A percentile compares a stretch with the other conserved stretches of the same genome.
Evolutionary conservation across 2,113 vertebrate species (phyloP).

Genomic region (Rhegmatorhina hoffmannsi): DNA sequence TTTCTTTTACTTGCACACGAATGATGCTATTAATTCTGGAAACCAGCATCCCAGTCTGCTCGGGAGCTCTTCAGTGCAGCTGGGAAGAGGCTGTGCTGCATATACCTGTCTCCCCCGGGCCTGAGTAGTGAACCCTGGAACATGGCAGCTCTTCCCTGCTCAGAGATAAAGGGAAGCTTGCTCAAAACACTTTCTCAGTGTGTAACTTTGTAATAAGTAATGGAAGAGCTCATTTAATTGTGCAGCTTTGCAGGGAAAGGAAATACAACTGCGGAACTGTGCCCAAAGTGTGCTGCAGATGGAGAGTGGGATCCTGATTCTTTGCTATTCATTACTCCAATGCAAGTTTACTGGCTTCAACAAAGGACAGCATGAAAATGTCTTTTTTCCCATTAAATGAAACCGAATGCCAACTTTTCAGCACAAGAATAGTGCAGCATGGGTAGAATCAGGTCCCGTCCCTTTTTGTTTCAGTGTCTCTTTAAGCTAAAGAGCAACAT

Average conservation of each 20-base stretch:
- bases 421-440: background rate
- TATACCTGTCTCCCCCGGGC: fast-evolving
- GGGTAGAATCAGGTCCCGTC: background rate
- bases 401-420: background rate
- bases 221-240: background rate
- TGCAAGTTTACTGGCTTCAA: background rate
- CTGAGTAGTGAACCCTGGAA: background rate
- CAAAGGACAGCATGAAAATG: background rate
- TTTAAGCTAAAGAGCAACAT: background rate
- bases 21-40: background rate
- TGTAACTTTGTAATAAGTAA: background rate
- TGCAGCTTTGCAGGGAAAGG: background rate
- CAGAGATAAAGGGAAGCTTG: background rate
- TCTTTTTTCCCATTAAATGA: background rate
- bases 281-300: background rate
- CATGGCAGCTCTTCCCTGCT: background rate
- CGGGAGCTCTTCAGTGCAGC: background rate
- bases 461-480: background rate
- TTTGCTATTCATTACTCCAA: background rate
- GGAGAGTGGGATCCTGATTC: background rate
- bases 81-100: background rate
- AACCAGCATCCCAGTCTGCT: background rate
- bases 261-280: background rate
- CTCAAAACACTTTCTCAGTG: background rate
- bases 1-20: background rate